Evolutionary conservation across 2,797 vertebrate species (phyloP), one percentile per base, ranked within the genome.

Genomic region (Clarias fuscus): DNA sequence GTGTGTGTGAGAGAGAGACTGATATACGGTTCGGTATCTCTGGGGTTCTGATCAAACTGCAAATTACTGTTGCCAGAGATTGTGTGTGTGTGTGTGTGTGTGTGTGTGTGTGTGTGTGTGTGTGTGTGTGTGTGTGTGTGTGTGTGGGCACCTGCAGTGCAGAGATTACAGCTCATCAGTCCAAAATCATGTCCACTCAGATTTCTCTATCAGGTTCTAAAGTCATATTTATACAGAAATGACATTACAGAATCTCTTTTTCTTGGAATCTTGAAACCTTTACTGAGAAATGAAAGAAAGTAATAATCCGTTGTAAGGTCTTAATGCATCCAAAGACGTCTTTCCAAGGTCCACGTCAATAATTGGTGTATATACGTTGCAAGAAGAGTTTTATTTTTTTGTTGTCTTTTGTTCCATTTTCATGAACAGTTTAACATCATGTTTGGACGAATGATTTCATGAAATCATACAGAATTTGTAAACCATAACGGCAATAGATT

Each of bases 131-230:
- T 67, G 40, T 30, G 43, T 70, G 43, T 56, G 81, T 33, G 81
- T 20, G 67, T 61, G n/a, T 70, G 22, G 10, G 53, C 80, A 76
- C 71, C 80, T 86, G 85, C 85, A 86, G 61, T 67, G 79, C 40
- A 58, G 61, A 86, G 85, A 86, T 86, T 86, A 76, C 85, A 3
- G 79, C 79, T 82, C 80, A 86, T 65, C 85, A 68, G 64, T 73
- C 79, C 27, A 37, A 11, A 64, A 64, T 81, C 78, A 43, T 81
- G 78, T 81, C 37, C 61, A 81, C 40, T 81, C 24, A 48, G 40
- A 27, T 40, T 43, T n/a, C 33, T 65, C 24, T 7, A 64, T 80
- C 62, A n/a, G 33, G 24, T 48, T 48, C 24, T 11, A 81, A 65
- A 65, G 14, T 81, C 62, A 27, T 81, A 40, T 62, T 40, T 79